These are phyloP conservation scores for Ips typographus DNA, from an alignment of 1,140 invertebrate species.

Conservation along the genomic window DNA sequence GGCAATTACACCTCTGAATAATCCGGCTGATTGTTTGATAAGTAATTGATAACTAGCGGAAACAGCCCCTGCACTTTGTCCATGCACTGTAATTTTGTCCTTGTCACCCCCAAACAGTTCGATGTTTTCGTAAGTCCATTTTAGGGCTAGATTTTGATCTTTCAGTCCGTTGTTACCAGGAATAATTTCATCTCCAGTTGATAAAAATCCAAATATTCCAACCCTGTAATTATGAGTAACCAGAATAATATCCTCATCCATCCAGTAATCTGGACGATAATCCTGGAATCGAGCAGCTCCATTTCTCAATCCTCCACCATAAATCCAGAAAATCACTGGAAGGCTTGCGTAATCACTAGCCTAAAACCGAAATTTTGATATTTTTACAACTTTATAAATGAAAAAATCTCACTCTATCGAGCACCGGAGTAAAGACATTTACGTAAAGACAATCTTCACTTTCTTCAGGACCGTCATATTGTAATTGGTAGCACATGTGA, in stretches of 20 bases:
- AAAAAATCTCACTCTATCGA: conserved; percentile 9
- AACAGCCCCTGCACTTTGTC: conserved; percentile 15
- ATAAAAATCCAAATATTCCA: conserved; percentile 58
- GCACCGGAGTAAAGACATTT: conserved; percentile 28
- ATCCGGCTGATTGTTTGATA: conserved; percentile 12
- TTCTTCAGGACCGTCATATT: conserved; percentile 16
- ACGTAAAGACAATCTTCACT: conserved; percentile 36
- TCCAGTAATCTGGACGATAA: conserved; percentile 66
- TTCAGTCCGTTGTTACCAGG: conserved; percentile 12
- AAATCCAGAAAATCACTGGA: conserved; percentile 77
- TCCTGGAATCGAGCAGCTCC: conserved; percentile 62
- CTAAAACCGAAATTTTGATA: neutral
- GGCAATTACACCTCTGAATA: conserved; percentile 17
- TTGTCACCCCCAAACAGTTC: conserved; percentile 4
- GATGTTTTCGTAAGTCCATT: conserved; percentile 12
- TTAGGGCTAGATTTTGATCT: conserved; percentile 14
- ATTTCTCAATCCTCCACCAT: conserved; percentile 70
- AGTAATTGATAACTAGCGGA: conserved; percentile 1
- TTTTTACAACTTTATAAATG: neutral
- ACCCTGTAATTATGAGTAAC: conserved; percentile 72
- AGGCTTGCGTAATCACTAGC: neutral
- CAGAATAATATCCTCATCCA: conserved; percentile 64
- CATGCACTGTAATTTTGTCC: conserved; percentile 16
- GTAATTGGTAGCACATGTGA: conserved; percentile 23
- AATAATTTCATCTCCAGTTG: conserved; percentile 8